Conservation (phyloP, 2,113 vertebrate species). For the Mormyrus iriodes region DNA sequence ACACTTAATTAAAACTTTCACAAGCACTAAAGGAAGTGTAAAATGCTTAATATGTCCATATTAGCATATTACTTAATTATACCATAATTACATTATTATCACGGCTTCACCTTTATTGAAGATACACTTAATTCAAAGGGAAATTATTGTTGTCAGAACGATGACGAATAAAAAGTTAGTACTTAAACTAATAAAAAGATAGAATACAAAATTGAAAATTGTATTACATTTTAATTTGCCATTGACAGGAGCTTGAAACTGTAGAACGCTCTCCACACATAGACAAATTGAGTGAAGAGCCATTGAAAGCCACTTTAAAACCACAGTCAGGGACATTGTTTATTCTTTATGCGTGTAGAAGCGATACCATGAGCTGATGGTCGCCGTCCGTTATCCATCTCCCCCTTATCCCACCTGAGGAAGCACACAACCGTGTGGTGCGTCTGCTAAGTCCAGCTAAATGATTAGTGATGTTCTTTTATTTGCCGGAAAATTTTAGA, state of each 20-base stretch:
- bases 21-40: constrained; percentile 51
- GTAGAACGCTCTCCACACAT: neutral
- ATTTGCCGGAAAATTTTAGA: neutral
- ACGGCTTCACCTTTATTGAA: constrained; percentile 46
- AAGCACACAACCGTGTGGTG: neutral
- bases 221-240: neutral
- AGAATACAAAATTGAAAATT: neutral
- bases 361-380: neutral
- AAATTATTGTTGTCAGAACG: constrained; percentile 36
- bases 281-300: neutral
- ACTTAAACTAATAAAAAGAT: neutral
- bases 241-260: neutral
- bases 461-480: neutral
- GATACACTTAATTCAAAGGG: constrained; percentile 18
- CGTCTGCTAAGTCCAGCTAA: neutral
- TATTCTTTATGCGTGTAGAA: neutral
- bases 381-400: neutral
- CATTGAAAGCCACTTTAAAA: neutral
- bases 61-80: constrained; percentile 46
- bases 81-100: constrained; percentile 47
- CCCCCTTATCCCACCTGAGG: neutral
- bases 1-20: constrained; percentile 64
- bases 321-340: neutral
- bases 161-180: constrained; percentile 3
- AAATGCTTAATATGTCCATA: constrained; percentile 39